Evolutionary conservation across 2,113 vertebrate genomes (phyloP).

Genomic region (Chiloscyllium plagiosum): DNA sequence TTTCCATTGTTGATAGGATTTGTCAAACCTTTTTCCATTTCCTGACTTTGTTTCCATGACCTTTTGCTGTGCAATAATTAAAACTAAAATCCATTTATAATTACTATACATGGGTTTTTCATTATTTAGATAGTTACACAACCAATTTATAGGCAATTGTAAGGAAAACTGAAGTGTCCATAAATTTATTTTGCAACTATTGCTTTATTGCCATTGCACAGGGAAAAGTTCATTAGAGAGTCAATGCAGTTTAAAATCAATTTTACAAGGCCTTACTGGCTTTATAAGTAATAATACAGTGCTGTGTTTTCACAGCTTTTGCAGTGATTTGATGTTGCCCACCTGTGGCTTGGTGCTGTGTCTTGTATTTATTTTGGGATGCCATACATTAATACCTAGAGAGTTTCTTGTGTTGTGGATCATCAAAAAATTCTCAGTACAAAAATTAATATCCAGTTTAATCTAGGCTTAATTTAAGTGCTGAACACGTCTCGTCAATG

Average conservation of each 20-base stretch:
- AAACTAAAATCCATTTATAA: constrained; percentile 28
- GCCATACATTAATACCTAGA: not conserved
- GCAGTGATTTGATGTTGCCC: not conserved
- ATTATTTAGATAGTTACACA: constrained; percentile 7
- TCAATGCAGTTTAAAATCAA: not conserved
- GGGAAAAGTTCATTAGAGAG: not conserved
- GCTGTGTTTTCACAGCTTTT: not conserved
- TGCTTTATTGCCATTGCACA: not conserved
- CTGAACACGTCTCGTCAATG: not conserved
- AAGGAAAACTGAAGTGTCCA: not conserved
- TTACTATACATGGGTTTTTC: not conserved
- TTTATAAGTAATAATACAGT: not conserved
- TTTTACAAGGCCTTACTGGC: not conserved
- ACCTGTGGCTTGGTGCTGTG: not conserved
- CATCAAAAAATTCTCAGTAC: not conserved
- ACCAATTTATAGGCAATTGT: no score
- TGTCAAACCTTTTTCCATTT: constrained; percentile 24
- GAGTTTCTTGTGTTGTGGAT: not conserved
- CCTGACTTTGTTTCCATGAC: constrained; percentile 24
- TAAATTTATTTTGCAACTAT: not conserved
- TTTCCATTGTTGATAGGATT: constrained; percentile 29
- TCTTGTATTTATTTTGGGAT: not conserved
- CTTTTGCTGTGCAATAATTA: constrained; percentile 8
- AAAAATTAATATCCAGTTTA: not conserved
- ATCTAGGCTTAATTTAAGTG: not conserved